Evolutionary conservation across 2,797 vertebrate genomes (phyloP), one percentile per base, ranked within the genome.

Genomic region (Lepilemur septentrionalis): DNA sequence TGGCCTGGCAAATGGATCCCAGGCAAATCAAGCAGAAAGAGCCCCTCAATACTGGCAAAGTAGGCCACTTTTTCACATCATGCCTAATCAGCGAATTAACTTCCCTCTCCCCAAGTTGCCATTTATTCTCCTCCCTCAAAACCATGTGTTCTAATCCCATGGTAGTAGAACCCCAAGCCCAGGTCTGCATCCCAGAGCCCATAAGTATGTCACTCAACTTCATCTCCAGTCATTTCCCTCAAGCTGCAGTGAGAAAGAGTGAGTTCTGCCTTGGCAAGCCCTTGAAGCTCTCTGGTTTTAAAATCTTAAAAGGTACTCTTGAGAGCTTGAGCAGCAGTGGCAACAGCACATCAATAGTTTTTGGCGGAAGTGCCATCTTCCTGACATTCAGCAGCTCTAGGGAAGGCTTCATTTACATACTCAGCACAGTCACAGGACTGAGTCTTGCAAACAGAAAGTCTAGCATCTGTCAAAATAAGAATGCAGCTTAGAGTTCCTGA

Each of bases 381-480:
- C 85, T 90, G 85, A 92, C 65, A 75, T 46, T 90, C 95, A 52
- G 72, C 81, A 30, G 38, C 57, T 86, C 55, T n/a, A 35, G 48
- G 18, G 59, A 61, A 95, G 63, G 38, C 70, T 87, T 69, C 59
- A 50, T 96, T 92, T 93, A 65, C 89, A 96, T 87, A 78, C 43
- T 35, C 7, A 2, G 41, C 48, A 20, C 22, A 46, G 57, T 83
- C 67, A 23, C 52, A 72, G 69, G 61, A 7, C 41, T 25, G 70
- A 75, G 23, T 12, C 59, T 82, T 59, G 32, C 52, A 83, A 57
- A 93, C 25, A 80, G 57, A 91, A 41, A 91, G 86, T 65, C 89
- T 50, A 80, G 85, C 86, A 84, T 87, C 79, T 95, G 86, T 94
- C 95, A 96, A 84, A 91, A 92, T 43, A 94, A 90, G 89, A 75